These are phyloP conservation scores for Psilopsiagon aurifrons DNA, from an alignment of 2,113 vertebrate genomes.

Conservation along the genomic window DNA sequence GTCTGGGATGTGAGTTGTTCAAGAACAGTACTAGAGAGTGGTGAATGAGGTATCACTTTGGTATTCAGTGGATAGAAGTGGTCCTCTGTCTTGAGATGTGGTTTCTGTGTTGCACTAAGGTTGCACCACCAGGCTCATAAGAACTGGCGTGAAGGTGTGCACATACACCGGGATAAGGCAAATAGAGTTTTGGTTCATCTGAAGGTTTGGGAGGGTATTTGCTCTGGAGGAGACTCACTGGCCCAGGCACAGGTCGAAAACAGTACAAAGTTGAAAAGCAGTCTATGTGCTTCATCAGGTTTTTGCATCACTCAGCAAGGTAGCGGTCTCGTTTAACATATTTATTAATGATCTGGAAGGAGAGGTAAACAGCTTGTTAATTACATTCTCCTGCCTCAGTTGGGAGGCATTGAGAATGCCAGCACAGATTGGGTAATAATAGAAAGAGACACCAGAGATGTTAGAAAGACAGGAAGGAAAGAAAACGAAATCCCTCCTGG, in stretches of 20 bases:
- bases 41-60: fast-evolving
- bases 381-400: slow-evolving; percentile 48
- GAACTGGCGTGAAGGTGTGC: background rate
- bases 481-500: slow-evolving; percentile 17
- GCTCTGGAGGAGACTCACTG: background rate
- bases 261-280: background rate
- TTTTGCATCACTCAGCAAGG: slow-evolving; percentile 34
- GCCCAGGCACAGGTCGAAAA: background rate
- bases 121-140: background rate
- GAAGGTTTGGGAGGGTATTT: background rate
- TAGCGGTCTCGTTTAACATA: slow-evolving; percentile 12
- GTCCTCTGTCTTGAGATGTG: background rate
- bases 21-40: too few species aligned
- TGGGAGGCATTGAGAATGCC: slow-evolving; percentile 28
- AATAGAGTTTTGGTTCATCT: background rate
- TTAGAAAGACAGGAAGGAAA: slow-evolving; percentile 23
- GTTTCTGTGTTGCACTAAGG: background rate
- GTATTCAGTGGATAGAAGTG: background rate
- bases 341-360: slow-evolving; percentile 60
- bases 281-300: background rate
- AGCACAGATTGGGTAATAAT: slow-evolving; percentile 42
- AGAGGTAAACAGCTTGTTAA: slow-evolving; percentile 68
- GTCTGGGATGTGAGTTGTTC: background rate
- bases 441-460: slow-evolving; percentile 36
- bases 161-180: background rate